phyloP scores from a whole-genome alignment of 53 echinoderm and acorn worm species.

The Antedon mediterranea region DNA sequence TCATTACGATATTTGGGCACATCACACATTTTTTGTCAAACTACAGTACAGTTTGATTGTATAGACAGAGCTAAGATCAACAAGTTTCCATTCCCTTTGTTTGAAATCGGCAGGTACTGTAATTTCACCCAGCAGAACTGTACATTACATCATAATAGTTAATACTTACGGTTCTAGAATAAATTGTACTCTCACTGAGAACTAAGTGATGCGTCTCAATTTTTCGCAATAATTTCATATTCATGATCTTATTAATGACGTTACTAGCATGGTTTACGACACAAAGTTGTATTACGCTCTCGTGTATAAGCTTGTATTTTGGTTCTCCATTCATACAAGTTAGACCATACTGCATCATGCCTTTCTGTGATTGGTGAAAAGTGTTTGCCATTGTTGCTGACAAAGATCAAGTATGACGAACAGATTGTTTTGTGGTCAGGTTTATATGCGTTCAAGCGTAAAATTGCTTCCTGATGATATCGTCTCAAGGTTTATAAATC shows the following conservation, averaged over 20 bases:
- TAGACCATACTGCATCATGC: neutral
- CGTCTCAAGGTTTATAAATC: neutral
- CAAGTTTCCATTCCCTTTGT: no score
- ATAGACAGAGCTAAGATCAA: no score
- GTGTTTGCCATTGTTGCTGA: neutral
- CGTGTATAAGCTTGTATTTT: conserved; percentile 87
- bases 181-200: conserved; percentile 69
- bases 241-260: conserved; percentile 86
- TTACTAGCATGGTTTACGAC: conserved; percentile 80
- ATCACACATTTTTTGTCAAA: no score
- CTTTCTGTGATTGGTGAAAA: neutral
- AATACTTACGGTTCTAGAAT: conserved; percentile 78
- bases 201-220: conserved; percentile 85
- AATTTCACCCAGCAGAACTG: no score
- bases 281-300: conserved; percentile 71
- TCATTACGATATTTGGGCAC: no score
- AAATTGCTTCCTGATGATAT: neutral
- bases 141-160: neutral
- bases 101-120: no score
- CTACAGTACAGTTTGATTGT: no score
- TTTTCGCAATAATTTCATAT: conserved; percentile 71
- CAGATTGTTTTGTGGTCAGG: no score
- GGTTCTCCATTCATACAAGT: conserved; percentile 29
- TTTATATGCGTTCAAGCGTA: neutral
- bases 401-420: no score